Evolutionary conservation across 2,888 invertebrate genomes (phyloP), one percentile per base, ranked within the genome.

Genomic region (Oxystoma pomonae): DNA sequence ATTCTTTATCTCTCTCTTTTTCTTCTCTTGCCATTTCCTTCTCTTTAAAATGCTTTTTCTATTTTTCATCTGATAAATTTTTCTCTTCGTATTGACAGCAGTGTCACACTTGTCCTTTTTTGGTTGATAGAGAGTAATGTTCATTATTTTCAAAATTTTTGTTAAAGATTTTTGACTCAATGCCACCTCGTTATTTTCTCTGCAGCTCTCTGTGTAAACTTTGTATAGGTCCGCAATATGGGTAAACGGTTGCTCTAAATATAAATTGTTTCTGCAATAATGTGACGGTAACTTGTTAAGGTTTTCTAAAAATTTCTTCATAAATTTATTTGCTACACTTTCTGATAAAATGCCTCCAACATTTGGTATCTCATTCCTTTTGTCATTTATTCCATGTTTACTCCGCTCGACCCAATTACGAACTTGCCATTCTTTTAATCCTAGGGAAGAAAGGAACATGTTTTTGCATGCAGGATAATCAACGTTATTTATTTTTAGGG

Each of bases 1-100:
- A 58, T 12, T 62, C 61, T 67, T 71, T 71, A 53, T 72, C 72
- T 61, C 62, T 62, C 17, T 20, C 60, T 66, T 73, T 73, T 64
- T 71, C 65, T 19, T 59, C 21, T 16, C 65, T 61, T 49, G 65
- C 61, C 18, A 50, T 17, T 52, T 67, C 61, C 61, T 67, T 61
- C 20, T 20, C 16, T n/a, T 51, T 22, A 2, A 61, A n/a, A 59
- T 67, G 65, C 9, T 58, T 12, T 22, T 61, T 12, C 20, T 59
- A 65, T 51, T 65, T 65, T n/a, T 56, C 58, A 35, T 65, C 58
- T 19, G 51, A 53, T n/a, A 60, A 20, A 57, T 67, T 63, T 57
- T 65, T 58, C 5, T 53, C 20, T 58, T 67, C 60, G 63, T 60
- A 65, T 20, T 55, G 20, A 21, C 63, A 49, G 59, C 67, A 67